A percentile compares a stretch with the other conserved stretches of the same genome.
Evolutionary conservation across 2,797 vertebrate genomes (phyloP).

Genomic region (Labeo calbasu): DNA sequence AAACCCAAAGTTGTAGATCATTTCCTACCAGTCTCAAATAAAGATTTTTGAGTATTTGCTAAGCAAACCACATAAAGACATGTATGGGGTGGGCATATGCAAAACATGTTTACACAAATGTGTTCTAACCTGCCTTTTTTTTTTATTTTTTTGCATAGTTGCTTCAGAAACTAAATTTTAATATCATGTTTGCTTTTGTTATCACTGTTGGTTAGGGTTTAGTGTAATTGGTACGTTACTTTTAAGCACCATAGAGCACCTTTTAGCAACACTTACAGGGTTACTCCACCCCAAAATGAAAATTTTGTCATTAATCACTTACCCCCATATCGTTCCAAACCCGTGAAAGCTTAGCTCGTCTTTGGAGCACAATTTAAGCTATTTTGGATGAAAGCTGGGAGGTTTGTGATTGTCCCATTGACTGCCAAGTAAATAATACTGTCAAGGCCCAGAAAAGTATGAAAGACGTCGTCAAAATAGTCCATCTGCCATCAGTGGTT

Average conservation of each 20-base stretch:
- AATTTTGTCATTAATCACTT: no score
- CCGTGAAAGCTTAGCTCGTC: no score
- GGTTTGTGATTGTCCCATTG: no score
- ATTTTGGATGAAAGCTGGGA: no score
- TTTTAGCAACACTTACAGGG: not conserved
- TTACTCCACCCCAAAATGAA: no score
- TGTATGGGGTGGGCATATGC: constrained; percentile 13
- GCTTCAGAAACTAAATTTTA: not conserved
- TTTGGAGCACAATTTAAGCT: no score
- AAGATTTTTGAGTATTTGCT: constrained; percentile 11
- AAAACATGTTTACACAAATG: constrained; percentile 39
- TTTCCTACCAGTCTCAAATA: not conserved
- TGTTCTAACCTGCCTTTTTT: not conserved
- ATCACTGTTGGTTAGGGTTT: not conserved
- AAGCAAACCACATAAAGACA: constrained; percentile 3
- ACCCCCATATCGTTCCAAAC: no score
- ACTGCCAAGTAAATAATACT: no score
- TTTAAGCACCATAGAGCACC: not conserved
- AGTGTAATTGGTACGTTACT: not conserved
- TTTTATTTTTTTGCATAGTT: not conserved
- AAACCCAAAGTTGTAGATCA: not conserved
- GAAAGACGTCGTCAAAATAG: no score
- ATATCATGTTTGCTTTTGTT: not conserved
- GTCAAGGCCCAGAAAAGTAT: no score
- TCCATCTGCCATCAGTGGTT: no score